Evolutionary conservation across 2,113 vertebrate genomes (phyloP).

Genomic region (Mirounga angustirostris): DNA sequence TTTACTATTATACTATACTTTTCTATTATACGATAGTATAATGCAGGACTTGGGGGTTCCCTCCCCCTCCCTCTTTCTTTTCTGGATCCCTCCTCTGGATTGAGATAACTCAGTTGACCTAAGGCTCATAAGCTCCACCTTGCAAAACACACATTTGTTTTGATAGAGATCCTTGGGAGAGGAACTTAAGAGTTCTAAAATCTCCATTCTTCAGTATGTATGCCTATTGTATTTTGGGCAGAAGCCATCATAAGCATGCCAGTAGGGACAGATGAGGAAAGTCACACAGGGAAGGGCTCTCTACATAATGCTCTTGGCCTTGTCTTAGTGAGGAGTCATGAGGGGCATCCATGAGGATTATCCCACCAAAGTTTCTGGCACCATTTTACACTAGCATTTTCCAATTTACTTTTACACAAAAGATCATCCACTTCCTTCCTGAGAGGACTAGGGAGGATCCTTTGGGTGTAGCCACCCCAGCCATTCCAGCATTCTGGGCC

Average conservation of each 20-base stretch:
- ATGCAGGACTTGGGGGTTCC: neutral
- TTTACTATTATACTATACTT: neutral
- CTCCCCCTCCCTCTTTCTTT: neutral
- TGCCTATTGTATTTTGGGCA: neutral
- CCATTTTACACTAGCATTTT: slow-evolving; percentile 8
- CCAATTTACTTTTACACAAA: neutral
- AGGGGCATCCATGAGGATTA: neutral
- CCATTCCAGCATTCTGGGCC: neutral
- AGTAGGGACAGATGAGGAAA: neutral
- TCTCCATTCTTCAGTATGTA: neutral
- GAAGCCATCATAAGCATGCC: neutral
- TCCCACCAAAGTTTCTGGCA: neutral
- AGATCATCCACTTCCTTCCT: neutral
- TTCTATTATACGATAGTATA: neutral
- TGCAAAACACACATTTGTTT: slow-evolving; percentile 14
- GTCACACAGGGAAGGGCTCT: neutral
- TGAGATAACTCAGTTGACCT: neutral
- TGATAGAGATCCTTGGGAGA: neutral
- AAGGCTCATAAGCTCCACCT: neutral
- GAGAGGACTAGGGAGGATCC: neutral
- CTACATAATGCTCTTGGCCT: neutral
- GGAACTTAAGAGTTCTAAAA: neutral
- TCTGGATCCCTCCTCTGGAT: neutral
- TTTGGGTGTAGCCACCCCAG: neutral
- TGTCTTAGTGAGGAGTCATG: neutral